Evolutionary conservation across 2,888 invertebrate genomes (phyloP).

Genomic region (Chrysomela aeneicollis): DNA sequence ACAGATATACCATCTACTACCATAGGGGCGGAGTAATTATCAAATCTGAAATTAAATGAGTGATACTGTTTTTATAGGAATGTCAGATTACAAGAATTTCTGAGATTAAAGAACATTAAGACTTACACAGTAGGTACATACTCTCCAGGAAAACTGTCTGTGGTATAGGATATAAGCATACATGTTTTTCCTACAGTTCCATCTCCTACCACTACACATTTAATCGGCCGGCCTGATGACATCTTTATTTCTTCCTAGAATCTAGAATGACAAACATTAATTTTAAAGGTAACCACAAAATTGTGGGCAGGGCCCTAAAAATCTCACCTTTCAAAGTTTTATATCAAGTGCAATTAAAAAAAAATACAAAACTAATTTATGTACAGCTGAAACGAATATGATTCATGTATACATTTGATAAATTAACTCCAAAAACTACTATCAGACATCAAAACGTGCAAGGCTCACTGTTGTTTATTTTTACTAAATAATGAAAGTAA

Average conservation of each 20-base stretch:
- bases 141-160: conserved; percentile 93
- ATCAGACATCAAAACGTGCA: no score
- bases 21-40: conserved; percentile 99
- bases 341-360: neutral
- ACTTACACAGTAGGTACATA: conserved; percentile 95
- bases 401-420: no score
- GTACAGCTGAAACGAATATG: neutral
- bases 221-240: conserved; percentile 93
- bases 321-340: neutral
- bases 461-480: no score
- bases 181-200: conserved; percentile 95
- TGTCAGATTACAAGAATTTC: no score
- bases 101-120: conserved; percentile 1
- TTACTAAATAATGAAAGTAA: no score
- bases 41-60: conserved; percentile 74
- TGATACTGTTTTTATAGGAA: neutral
- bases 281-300: neutral
- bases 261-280: conserved; percentile 2
- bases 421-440: no score
- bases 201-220: conserved; percentile 92
- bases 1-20: conserved; percentile 98
- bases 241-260: conserved; percentile 61
- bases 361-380: neutral
- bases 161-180: conserved; percentile 92
- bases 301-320: conserved; percentile 9